Percentiles rank a stretch among this genome's conserved stretches.
Evolutionary conservation across 2,888 invertebrate genomes (phyloP).

Genomic region (Microctonus aethiopoides): DNA sequence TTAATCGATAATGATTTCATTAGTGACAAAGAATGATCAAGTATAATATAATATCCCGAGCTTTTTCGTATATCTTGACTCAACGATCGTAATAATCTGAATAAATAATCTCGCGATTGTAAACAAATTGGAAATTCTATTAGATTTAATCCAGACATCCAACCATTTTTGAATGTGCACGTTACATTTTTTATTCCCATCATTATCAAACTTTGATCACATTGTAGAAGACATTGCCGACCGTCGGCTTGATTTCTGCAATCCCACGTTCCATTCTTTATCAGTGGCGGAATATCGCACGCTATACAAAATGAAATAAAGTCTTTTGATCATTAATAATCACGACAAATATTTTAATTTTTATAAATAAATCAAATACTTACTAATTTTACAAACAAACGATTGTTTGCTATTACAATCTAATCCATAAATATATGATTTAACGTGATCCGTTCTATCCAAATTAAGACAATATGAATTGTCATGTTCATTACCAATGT

Average conservation of each 20-base stretch:
- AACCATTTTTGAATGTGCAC: conserved; percentile 41
- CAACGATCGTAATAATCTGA: conserved; percentile 44
- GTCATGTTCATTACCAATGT: conserved; percentile 37
- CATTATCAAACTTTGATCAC: conserved; percentile 44
- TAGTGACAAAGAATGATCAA: conserved; percentile 41
- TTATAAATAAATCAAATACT: conserved; percentile 20
- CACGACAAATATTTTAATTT: neutral
- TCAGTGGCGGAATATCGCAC: conserved; percentile 45
- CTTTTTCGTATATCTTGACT: conserved; percentile 46
- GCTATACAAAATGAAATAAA: conserved; percentile 34
- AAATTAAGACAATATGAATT: conserved; percentile 69
- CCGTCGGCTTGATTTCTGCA: conserved; percentile 37
- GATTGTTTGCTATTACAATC: conserved; percentile 70
- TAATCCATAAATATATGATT: conserved; percentile 69
- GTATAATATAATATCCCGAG: conserved; percentile 46
- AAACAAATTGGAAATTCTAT: conserved; percentile 53
- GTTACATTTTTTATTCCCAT: conserved; percentile 45
- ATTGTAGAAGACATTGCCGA: conserved; percentile 42
- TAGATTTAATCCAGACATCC: conserved; percentile 45
- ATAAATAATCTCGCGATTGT: conserved; percentile 38
- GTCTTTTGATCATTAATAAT: no score
- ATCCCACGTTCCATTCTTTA: conserved; percentile 49
- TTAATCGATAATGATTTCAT: conserved; percentile 40
- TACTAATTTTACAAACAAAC: conserved; percentile 65
- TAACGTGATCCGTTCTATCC: conserved; percentile 69